Percentiles rank a stretch among this genome's conserved stretches.
These are phyloP conservation scores for Heteropelma amictum DNA, from an alignment of 2,888 invertebrate genomes.

Conservation along the genomic window DNA sequence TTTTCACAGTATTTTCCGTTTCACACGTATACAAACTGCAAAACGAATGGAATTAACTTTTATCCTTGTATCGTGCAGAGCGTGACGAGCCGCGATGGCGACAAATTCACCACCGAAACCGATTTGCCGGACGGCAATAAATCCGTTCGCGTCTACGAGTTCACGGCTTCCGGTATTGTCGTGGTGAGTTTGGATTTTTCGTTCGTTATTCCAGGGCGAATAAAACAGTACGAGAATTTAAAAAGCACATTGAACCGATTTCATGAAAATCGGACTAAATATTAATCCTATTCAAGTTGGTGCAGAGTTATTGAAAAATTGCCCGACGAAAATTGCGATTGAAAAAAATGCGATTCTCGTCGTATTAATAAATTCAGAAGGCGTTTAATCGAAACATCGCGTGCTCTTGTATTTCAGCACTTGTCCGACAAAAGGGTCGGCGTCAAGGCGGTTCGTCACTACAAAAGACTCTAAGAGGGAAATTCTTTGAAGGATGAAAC, in stretches of 20 bases:
- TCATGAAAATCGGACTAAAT: neutral
- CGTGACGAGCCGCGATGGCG: constrained; percentile 68
- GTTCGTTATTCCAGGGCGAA: too few relatives aligned
- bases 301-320: too few relatives aligned
- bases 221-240: too few relatives aligned
- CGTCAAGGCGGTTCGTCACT: constrained; percentile 67
- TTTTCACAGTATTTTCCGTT: too few relatives aligned
- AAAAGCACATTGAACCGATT: too few relatives aligned
- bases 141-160: constrained; percentile 71
- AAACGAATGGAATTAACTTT: too few relatives aligned
- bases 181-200: constrained; percentile 66
- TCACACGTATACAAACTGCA: too few relatives aligned
- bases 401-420: constrained; percentile 62
- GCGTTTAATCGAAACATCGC: too few relatives aligned
- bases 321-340: neutral
- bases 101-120: constrained; percentile 69
- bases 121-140: constrained; percentile 66
- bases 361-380: neutral
- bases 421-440: constrained; percentile 65
- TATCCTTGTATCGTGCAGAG: constrained; percentile 61
- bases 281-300: too few relatives aligned
- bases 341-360: neutral
- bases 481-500: constrained; percentile 28
- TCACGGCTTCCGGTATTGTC: constrained; percentile 70
- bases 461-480: constrained; percentile 67